These are phyloP conservation scores for Spisula solida DNA, from an alignment of 2,888 invertebrate genomes.

Conservation along the genomic window DNA sequence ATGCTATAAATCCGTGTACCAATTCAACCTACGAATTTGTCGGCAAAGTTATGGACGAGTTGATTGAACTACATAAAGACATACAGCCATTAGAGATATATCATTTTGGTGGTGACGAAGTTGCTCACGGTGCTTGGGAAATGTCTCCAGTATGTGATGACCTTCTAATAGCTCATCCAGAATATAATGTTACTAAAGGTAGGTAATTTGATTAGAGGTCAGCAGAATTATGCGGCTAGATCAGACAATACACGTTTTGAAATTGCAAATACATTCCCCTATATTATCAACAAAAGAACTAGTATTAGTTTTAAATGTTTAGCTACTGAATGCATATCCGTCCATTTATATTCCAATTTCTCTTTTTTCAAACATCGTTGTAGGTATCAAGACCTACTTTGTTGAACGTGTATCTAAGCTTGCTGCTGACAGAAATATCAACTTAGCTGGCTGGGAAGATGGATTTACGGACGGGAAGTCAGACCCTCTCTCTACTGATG, in stretches of 20 bases:
- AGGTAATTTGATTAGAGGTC: not conserved
- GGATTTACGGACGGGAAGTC: conserved; percentile 71
- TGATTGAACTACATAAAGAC: conserved; percentile 76
- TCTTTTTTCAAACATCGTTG: too few relatives aligned
- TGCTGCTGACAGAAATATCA: conserved; percentile 64
- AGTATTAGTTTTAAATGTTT: too few relatives aligned
- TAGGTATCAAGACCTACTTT: conserved; percentile 75
- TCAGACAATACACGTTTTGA: too few relatives aligned
- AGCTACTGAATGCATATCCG: too few relatives aligned
- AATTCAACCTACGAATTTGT: conserved; percentile 81
- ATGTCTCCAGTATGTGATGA: conserved; percentile 80
- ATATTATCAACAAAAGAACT: too few relatives aligned
- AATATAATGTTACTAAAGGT: conserved; percentile 62
- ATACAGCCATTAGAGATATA: conserved; percentile 79
- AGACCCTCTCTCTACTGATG: conserved; percentile 62
- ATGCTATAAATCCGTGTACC: conserved; percentile 82
- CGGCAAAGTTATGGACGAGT: conserved; percentile 73
- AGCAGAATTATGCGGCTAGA: too few relatives aligned
- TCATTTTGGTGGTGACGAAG: conserved; percentile 86
- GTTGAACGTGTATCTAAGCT: conserved; percentile 60
- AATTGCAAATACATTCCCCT: too few relatives aligned
- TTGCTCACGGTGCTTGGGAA: conserved; percentile 81
- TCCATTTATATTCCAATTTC: too few relatives aligned
- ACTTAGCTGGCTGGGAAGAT: conserved; percentile 82
- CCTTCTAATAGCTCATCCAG: conserved; percentile 45